phyloP scores from a whole-genome alignment of 2,113 vertebrate genomes.

The Oncorhynchus tshawytscha region DNA sequence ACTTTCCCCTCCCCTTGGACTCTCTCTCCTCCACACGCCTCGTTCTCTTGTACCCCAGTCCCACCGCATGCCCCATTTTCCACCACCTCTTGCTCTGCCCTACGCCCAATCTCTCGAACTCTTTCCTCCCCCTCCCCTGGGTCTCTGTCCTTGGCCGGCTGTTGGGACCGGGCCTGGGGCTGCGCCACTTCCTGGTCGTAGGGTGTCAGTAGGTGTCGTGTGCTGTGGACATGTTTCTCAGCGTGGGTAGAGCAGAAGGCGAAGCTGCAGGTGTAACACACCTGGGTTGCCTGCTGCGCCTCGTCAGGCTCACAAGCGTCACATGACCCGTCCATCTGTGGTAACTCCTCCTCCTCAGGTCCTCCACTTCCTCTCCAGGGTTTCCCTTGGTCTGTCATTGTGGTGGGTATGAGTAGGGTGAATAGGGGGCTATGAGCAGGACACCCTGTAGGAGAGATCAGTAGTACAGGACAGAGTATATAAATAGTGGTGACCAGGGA shows the following conservation, averaged over 20 bases:
- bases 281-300: constrained; percentile 66
- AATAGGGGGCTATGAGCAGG: not conserved
- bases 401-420: not conserved
- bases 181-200: constrained; percentile 55
- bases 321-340: constrained; percentile 79
- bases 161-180: not conserved
- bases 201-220: constrained; percentile 59
- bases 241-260: constrained; percentile 80
- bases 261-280: constrained; percentile 79
- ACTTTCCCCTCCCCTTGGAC: constrained; percentile 10
- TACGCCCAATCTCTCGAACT: not conserved
- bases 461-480: constrained; percentile 26
- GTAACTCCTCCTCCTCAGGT: constrained; percentile 66
- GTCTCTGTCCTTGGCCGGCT: constrained; percentile 9
- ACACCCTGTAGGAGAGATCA: constrained; percentile 35
- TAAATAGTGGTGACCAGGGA: not conserved
- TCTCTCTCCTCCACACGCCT: not conserved
- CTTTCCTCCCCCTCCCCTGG: not conserved
- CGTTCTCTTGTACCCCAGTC: too few species aligned
- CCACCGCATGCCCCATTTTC: not conserved
- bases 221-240: constrained; percentile 70
- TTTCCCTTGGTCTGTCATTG: constrained; percentile 59
- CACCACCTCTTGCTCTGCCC: not conserved
- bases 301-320: constrained; percentile 87
- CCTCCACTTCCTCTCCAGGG: constrained; percentile 29